These are phyloP conservation scores for Eucriotettix oculatus DNA, from an alignment of 2,888 invertebrate genomes.

Conservation along the genomic window DNA sequence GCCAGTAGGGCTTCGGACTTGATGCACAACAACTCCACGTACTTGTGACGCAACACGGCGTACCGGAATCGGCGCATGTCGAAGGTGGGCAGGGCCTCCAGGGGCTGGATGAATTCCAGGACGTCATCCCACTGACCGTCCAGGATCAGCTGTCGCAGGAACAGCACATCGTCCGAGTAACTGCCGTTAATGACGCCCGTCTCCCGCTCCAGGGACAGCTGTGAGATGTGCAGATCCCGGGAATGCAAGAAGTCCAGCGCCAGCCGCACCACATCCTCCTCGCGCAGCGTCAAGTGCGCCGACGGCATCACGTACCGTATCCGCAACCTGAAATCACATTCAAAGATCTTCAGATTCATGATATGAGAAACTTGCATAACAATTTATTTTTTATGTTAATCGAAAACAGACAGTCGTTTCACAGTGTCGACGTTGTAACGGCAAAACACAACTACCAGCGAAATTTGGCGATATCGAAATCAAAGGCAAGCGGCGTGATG, in stretches of 20 bases:
- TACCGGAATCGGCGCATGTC: slow-evolving; percentile 74
- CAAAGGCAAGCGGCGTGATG: too few relatives aligned
- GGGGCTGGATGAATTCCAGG: slow-evolving; percentile 85
- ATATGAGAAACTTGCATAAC: too few relatives aligned
- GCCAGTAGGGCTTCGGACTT: slow-evolving; percentile 67
- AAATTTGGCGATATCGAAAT: too few relatives aligned
- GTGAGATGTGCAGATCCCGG: slow-evolving; percentile 81
- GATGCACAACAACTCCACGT: slow-evolving; percentile 83
- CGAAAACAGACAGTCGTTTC: too few relatives aligned
- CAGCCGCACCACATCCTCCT: slow-evolving; percentile 77
- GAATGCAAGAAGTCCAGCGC: slow-evolving; percentile 74
- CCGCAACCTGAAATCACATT: slow-evolving; percentile 16
- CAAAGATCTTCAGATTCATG: neutral
- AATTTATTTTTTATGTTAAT: too few relatives aligned
- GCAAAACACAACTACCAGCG: too few relatives aligned
- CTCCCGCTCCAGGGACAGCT: slow-evolving; percentile 81
- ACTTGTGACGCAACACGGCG: slow-evolving; percentile 79
- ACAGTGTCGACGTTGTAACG: too few relatives aligned
- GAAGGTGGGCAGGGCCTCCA: slow-evolving; percentile 62
- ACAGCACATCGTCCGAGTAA: slow-evolving; percentile 85
- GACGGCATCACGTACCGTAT: slow-evolving; percentile 51
- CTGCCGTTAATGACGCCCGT: slow-evolving; percentile 88
- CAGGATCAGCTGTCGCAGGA: slow-evolving; percentile 81
- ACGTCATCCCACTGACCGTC: slow-evolving; percentile 99
- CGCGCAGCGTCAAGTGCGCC: slow-evolving; percentile 67